Evolutionary conservation across 2,888 invertebrate genomes (phyloP).

Genomic region (Nineta flava): DNA sequence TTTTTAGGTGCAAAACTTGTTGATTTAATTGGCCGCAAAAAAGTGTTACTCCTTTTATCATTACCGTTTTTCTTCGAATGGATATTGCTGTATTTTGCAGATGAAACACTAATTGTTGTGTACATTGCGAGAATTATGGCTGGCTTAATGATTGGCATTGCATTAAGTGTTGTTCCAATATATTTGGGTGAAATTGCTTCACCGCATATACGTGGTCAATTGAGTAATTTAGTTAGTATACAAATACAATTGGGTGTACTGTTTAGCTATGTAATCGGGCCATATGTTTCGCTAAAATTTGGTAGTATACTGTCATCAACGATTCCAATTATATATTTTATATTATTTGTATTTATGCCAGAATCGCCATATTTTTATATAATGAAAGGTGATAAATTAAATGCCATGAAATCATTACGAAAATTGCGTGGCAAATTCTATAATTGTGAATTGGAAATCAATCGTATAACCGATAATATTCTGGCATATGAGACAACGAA

Average conservation of each 20-base stretch:
- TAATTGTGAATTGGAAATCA: slow-evolving; percentile 20
- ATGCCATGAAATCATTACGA: neutral
- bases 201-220: slow-evolving; percentile 29
- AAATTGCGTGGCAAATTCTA: slow-evolving; percentile 15
- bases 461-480: slow-evolving; percentile 11
- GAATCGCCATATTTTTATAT: slow-evolving; percentile 5
- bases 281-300: slow-evolving; percentile 25
- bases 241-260: slow-evolving; percentile 30
- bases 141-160: slow-evolving; percentile 30
- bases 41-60: slow-evolving; percentile 35
- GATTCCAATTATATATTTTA: slow-evolving; percentile 1
- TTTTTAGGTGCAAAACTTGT: slow-evolving; percentile 37
- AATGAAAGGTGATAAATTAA: neutral
- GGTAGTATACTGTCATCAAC: slow-evolving; percentile 28
- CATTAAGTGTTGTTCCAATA: slow-evolving; percentile 24
- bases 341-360: slow-evolving; percentile 2
- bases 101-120: slow-evolving; percentile 29
- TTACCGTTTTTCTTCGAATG: slow-evolving; percentile 39
- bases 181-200: slow-evolving; percentile 36
- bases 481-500: slow-evolving; percentile 27
- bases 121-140: slow-evolving; percentile 33
- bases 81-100: slow-evolving; percentile 36
- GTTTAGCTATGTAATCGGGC: slow-evolving; percentile 24
- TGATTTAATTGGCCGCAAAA: slow-evolving; percentile 41
- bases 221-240: slow-evolving; percentile 33